Evolutionary conservation across 2,113 vertebrate genomes (phyloP).

Genomic region (Martes martes): DNA sequence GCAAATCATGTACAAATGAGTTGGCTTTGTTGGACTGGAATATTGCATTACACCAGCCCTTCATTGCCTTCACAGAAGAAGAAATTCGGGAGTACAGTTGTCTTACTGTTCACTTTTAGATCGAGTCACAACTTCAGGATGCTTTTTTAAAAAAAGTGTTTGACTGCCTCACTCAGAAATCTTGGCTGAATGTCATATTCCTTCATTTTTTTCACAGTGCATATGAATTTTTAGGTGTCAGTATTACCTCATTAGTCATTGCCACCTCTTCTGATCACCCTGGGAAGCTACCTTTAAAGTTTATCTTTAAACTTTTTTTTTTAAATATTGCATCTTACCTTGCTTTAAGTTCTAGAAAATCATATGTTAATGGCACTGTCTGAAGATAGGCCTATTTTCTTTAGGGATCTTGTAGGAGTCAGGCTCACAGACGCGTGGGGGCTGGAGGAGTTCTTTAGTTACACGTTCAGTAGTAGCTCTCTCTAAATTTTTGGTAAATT

Average conservation of each 20-base stretch:
- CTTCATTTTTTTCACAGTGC: neutral
- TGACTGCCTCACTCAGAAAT: neutral
- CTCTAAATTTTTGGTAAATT: neutral
- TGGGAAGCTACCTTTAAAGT: neutral
- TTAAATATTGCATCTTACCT: neutral
- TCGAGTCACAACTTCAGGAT: neutral
- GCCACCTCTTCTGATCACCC: neutral
- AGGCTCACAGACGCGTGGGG: neutral
- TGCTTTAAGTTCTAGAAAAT: neutral
- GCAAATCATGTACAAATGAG: neutral
- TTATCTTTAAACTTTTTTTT: neutral
- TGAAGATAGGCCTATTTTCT: neutral
- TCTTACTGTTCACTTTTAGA: neutral
- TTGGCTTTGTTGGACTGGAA: neutral
- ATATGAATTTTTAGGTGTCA: neutral
- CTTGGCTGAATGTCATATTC: neutral
- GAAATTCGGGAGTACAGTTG: neutral
- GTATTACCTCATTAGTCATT: neutral
- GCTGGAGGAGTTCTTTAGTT: neutral
- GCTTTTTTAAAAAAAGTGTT: neutral
- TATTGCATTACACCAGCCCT: neutral
- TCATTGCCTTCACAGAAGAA: neutral
- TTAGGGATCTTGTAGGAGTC: neutral
- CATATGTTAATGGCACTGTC: neutral
- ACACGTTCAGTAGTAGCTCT: neutral